Base-by-base conservation (phyloP, 2,888 invertebrate genomes). In the Drosophila colorata region DNA sequence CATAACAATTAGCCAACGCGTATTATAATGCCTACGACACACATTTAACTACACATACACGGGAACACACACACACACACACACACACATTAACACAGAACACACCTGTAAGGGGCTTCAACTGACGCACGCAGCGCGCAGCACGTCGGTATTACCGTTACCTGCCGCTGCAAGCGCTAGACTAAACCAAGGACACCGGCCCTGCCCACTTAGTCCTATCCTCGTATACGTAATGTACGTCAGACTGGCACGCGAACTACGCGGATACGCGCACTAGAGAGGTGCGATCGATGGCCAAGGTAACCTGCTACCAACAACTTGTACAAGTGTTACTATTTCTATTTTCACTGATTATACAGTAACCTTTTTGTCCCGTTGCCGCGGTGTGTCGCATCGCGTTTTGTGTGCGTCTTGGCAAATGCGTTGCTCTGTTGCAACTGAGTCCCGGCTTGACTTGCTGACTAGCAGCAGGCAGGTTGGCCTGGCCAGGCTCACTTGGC, bases 351-450 rank as follows among this genome's bases (percentile, higher is more conserved):
- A 33, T 43, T 68, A 31, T 59, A 38, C 38, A 37, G 18, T 56
- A 47, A 31, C 23, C 16, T 43, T 35, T 44, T n/a, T 40, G 51
- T 37, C 4, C n/a, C n/a, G n/a, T 14, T 28, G 33, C 20, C 43
- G 33, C 38, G 33, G 40, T 31, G 51, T 18, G 53, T 49, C 41
- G 40, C 63, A 68, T 13, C 63, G 64, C 61, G 53, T 35, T 63
- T 48, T 25, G 47, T 60, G 61, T 77, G 75, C 81, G 89, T 87
- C 89, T 86, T 80, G 74, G 78, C 88, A 78, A 87, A 86, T 78
- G 79, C 83, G 83, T 88, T 74, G 87, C 81, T 76, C 74, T 81
- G 71, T 59, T 80, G 73, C 87, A 84, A 90, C 90, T 89, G 82
- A 88, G 73, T 69, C 78, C 77, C 76, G 83, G 81, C 83, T 83